These are phyloP conservation scores for Oreotrochilus melanogaster DNA, from an alignment of 2,113 vertebrate species.

Conservation along the genomic window DNA sequence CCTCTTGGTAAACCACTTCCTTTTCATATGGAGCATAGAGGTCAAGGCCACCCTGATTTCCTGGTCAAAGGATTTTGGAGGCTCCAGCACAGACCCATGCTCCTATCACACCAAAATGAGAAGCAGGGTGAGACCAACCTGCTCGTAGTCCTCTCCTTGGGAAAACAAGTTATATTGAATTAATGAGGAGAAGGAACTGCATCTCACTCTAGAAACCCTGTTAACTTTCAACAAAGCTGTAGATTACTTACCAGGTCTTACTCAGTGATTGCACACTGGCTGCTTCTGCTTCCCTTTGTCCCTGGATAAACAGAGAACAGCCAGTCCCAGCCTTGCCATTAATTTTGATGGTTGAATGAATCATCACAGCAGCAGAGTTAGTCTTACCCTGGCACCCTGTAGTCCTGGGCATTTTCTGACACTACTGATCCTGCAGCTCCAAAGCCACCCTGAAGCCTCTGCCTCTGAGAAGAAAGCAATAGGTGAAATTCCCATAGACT, in stretches of 20 bases:
- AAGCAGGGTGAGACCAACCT: neutral
- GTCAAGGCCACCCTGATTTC: neutral
- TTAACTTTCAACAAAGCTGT: neutral
- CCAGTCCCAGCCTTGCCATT: neutral
- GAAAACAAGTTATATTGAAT: neutral
- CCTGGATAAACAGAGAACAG: neutral
- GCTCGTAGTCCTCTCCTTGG: neutral
- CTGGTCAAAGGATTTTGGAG: neutral
- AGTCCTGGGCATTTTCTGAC: neutral
- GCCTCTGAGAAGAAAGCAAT: fast-evolving
- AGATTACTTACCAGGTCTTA: neutral
- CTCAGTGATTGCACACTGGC: fast-evolving
- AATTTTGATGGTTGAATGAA: neutral
- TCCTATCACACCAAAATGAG: neutral
- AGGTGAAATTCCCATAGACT: neutral
- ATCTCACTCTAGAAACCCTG: neutral
- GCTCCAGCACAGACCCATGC: neutral
- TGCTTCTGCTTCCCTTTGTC: neutral
- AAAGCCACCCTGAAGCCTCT: neutral
- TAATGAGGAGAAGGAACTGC: neutral
- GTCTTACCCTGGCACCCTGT: neutral
- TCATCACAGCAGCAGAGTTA: neutral
- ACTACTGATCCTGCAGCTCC: neutral
- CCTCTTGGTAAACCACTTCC: neutral
- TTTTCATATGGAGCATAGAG: neutral